Conservation (phyloP, 2,113 vertebrate species). For the Clarias macrocephalus region DNA sequence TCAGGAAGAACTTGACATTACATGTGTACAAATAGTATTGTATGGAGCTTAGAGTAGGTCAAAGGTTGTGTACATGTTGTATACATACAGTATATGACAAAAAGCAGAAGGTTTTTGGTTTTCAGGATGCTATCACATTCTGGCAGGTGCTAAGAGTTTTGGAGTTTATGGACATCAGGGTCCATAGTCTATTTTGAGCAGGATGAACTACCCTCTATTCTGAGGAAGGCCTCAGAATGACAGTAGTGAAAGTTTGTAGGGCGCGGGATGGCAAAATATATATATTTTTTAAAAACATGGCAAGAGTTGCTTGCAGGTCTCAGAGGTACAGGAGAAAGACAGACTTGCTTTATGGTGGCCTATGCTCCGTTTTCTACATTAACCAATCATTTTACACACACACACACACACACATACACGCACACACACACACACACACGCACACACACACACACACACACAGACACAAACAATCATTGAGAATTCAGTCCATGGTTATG, state of each 20-base stretch:
- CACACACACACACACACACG: too few relatives aligned
- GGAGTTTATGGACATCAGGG: background rate
- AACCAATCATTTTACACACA: background rate
- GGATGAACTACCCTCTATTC: background rate
- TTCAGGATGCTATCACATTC: background rate
- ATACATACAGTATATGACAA: background rate
- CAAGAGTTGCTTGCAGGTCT: background rate
- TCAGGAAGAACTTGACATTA: background rate
- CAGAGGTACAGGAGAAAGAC: background rate
- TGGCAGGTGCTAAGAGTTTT: background rate
- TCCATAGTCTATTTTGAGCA: too few relatives aligned
- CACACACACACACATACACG: too few relatives aligned
- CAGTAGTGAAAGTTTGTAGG: background rate
- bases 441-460: background rate
- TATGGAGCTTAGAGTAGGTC: background rate
- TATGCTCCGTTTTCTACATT: background rate
- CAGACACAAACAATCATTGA: background rate
- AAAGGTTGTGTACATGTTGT: background rate
- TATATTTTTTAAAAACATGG: background rate
- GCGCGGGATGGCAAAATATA: background rate
- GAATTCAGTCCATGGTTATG: too few relatives aligned
- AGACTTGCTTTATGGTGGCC: background rate
- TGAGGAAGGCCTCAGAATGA: background rate
- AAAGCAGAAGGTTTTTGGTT: background rate
- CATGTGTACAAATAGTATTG: background rate